These are phyloP conservation scores for Semicossyphus pulcher DNA, from an alignment of 2,113 vertebrate species.

Conservation along the genomic window DNA sequence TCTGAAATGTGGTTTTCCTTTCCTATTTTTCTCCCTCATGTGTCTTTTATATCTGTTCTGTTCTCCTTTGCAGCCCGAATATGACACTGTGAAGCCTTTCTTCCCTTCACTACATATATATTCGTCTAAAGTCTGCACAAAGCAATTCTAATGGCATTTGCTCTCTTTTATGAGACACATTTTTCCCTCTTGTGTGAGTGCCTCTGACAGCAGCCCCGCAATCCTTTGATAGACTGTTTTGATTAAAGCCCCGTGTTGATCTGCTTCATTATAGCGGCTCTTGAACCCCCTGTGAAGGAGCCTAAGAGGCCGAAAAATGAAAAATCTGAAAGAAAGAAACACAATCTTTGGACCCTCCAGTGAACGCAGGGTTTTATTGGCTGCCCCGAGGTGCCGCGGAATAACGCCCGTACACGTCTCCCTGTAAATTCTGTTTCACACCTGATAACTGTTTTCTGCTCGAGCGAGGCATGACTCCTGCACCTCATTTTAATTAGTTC, in stretches of 20 bases:
- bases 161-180: slow-evolving; percentile 33
- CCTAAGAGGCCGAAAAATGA: slow-evolving; percentile 48
- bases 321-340: slow-evolving; percentile 55
- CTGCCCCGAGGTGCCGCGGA: slow-evolving; percentile 42
- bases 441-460: slow-evolving; percentile 48
- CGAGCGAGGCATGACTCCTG: slow-evolving; percentile 21
- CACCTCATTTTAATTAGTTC: slow-evolving; percentile 45
- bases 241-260: slow-evolving; percentile 63
- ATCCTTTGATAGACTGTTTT: slow-evolving; percentile 65
- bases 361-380: slow-evolving; percentile 46
- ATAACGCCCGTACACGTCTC: slow-evolving; percentile 59
- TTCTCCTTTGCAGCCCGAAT: slow-evolving; percentile 8
- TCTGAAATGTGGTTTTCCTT: slow-evolving; percentile 27
- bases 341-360: slow-evolving; percentile 23
- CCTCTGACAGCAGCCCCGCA: slow-evolving; percentile 47
- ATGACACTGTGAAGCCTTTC: not conserved
- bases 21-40: not conserved
- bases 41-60: not conserved
- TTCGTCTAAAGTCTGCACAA: slow-evolving; percentile 14
- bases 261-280: slow-evolving; percentile 45
- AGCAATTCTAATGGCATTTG: slow-evolving; percentile 19
- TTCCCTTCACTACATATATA: slow-evolving; percentile 12
- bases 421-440: slow-evolving; percentile 44
- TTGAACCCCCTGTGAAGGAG: slow-evolving; percentile 40
- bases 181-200: slow-evolving; percentile 14